A percentile compares a stretch with the other conserved stretches of the same genome.
Evolutionary conservation across 2,888 invertebrate genomes (phyloP).

Genomic region (Aporophyla nigra): DNA sequence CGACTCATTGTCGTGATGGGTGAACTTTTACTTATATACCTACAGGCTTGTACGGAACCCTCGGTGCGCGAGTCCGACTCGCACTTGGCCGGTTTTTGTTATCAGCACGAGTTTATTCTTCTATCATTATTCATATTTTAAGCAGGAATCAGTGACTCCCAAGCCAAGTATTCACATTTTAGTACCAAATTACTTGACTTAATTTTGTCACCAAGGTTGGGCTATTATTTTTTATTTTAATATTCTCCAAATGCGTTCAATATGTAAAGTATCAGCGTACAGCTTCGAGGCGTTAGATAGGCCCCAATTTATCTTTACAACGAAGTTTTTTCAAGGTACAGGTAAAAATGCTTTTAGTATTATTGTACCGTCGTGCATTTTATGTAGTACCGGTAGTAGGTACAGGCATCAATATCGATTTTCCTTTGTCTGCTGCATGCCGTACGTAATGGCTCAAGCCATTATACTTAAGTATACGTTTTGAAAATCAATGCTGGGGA

Average conservation of each 20-base stretch:
- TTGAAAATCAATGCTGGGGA: slow-evolving; percentile 13
- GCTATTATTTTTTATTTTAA: no score
- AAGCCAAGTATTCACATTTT: no score
- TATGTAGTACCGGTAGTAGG: slow-evolving; percentile 2
- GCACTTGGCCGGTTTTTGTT: no score
- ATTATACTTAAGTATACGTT: slow-evolving; percentile 32
- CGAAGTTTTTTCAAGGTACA: neutral
- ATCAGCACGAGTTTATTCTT: no score
- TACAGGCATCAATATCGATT: slow-evolving; percentile 25
- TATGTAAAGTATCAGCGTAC: neutral
- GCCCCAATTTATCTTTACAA: neutral
- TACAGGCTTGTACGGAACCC: no score
- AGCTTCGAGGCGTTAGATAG: neutral
- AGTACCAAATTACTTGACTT: no score
- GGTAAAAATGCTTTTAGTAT: neutral
- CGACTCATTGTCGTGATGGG: no score
- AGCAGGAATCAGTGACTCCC: no score
- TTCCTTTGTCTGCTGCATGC: slow-evolving; percentile 31
- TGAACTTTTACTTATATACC: no score
- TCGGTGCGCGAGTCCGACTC: no score
- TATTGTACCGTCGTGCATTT: neutral
- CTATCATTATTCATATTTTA: no score
- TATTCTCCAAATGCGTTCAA: neutral
- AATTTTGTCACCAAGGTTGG: no score
- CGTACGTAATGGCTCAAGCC: slow-evolving; percentile 30